Evolutionary conservation across 1,140 invertebrate species (phyloP), one percentile per base, ranked within the genome.

Genomic region (Papilio xuthus): DNA sequence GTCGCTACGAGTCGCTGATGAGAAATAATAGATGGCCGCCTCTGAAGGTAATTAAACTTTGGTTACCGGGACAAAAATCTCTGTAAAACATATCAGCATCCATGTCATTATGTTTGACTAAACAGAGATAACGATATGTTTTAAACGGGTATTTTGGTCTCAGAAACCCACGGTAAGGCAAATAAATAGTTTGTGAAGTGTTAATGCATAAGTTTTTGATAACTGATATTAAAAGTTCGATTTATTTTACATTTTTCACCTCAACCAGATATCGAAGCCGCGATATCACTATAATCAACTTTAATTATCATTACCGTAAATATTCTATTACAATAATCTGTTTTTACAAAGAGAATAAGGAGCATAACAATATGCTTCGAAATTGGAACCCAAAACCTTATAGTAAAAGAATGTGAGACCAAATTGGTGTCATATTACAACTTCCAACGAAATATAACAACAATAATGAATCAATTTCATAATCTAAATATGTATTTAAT

Each of bases 1-100:
- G 86, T 78, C 87, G 92, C 4, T 93, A 93, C 72, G 90, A 92
- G 80, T 85, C 84, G 42, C 79, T 93, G 15, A 92, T 93, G 90
- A 87, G 89, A 80, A 90, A 86, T 81, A 78, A 85, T 10, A 87
- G 90, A 79, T 93, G 92, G 92, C 92, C 92, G 4, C 76, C 89
- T 10, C 80, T 93, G 60, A 88, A 90, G 80, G 92, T 90, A 87
- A 85, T 67, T 83, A 28, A 41, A 23, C 13, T n/a, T n/a, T n/a
- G n/a, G n/a, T n/a, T n/a, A n/a, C n/a, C n/a, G n/a, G n/a, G n/a
- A n/a, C n/a, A n/a, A n/a, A n/a, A n/a, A n/a, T n/a, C n/a, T n/a
- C n/a, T n/a, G n/a, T n/a, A n/a, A n/a, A n/a, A n/a, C n/a, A n/a
- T n/a, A n/a, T n/a, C n/a, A n/a, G n/a, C n/a, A n/a, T n/a, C n/a